phyloP scores from a whole-genome alignment of 2,888 invertebrate genomes.

The Caenorhabditis wallacei region DNA sequence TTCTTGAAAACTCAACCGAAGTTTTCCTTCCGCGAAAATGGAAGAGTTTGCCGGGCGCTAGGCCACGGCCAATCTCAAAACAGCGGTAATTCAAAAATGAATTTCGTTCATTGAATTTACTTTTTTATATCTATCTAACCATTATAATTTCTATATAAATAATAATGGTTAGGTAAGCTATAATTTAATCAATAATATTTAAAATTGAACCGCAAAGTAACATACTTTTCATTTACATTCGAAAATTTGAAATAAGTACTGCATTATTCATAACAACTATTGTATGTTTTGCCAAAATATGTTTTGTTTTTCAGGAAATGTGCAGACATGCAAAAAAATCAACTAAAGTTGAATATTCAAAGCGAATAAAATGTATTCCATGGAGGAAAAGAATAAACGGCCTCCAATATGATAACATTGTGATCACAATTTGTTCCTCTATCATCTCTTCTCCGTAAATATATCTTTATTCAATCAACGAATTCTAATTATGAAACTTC shows the following conservation, averaged over 20 bases:
- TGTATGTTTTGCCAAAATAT: too few species aligned
- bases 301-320: too few species aligned
- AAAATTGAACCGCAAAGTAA: too few species aligned
- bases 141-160: too few species aligned
- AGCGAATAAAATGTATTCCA: background rate
- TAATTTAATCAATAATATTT: too few species aligned
- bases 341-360: background rate
- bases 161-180: too few species aligned
- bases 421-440: slow-evolving; percentile 6
- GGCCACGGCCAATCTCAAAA: background rate
- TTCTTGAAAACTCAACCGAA: background rate
- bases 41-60: slow-evolving; percentile 5
- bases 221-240: too few species aligned
- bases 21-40: background rate
- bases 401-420: slow-evolving; percentile 23
- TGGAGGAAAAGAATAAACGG: background rate
- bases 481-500: background rate
- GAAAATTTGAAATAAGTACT: too few species aligned
- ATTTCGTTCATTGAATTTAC: too few species aligned
- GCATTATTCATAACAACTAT: too few species aligned
- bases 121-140: too few species aligned
- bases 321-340: background rate
- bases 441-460: background rate
- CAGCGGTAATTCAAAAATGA: slow-evolving; percentile 7
- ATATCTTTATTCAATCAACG: background rate